Percentiles rank a stretch among this genome's conserved stretches.
These are phyloP conservation scores for Nasonia giraulti DNA, from an alignment of 1,140 invertebrate genomes.

Conservation along the genomic window DNA sequence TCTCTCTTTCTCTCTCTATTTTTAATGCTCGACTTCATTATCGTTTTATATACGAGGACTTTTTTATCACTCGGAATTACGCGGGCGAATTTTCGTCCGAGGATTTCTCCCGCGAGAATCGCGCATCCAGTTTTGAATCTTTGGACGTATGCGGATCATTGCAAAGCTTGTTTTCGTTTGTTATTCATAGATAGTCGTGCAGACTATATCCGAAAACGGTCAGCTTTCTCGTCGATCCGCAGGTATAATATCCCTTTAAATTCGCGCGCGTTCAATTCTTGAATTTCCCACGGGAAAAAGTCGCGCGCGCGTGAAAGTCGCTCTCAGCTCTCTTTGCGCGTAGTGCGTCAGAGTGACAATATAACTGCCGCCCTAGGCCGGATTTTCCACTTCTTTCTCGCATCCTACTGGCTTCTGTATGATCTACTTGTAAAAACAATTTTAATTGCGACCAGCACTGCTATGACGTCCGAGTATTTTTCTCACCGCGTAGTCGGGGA, in stretches of 20 bases:
- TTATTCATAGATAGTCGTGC: too few species aligned
- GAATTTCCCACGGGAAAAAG: slow-evolving; percentile 25
- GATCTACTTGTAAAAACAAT: slow-evolving; percentile 5
- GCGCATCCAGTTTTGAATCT: too few species aligned
- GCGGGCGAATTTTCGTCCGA: background rate
- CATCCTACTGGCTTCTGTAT: background rate
- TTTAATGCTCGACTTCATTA: slow-evolving; percentile 25
- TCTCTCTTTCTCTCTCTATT: slow-evolving; percentile 10
- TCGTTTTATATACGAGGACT: background rate
- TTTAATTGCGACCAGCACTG: background rate
- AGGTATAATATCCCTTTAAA: background rate
- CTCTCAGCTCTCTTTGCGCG: too few species aligned
- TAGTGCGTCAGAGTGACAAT: background rate
- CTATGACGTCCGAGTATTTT: too few species aligned
- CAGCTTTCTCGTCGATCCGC: background rate
- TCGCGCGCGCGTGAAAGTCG: slow-evolving; percentile 15
- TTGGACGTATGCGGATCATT: too few species aligned
- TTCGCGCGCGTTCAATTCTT: background rate
- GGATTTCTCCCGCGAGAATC: too few species aligned
- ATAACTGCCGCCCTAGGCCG: background rate
- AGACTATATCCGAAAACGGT: background rate
- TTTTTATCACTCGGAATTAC: slow-evolving; percentile 39
- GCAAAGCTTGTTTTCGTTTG: too few species aligned
- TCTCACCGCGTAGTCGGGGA: too few species aligned
- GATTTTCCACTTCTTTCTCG: slow-evolving; percentile 15